A percentile compares a stretch with the other conserved stretches of the same genome.
phyloP scores from a whole-genome alignment of 2,888 invertebrate species.

The Caenorhabditis virilis region DNA sequence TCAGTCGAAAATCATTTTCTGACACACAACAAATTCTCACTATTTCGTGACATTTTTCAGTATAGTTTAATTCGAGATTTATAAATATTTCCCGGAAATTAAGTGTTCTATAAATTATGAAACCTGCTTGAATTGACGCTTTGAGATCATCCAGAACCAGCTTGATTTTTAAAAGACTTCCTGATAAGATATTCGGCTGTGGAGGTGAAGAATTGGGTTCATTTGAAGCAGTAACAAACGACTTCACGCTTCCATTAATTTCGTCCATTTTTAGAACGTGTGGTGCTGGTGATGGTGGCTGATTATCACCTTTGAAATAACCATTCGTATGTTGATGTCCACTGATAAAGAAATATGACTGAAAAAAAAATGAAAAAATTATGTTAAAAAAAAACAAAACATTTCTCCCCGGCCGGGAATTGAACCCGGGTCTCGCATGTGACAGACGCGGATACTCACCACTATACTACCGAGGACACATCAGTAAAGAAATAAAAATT shows the following conservation, averaged over 20 bases:
- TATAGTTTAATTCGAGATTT: not conserved
- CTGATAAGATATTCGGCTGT: slow-evolving; percentile 4
- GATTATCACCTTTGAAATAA: slow-evolving; percentile 19
- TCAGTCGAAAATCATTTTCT: too few relatives aligned
- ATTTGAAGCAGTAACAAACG: slow-evolving; percentile 32
- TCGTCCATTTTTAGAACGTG: slow-evolving; percentile 61
- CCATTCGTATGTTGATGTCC: slow-evolving; percentile 26
- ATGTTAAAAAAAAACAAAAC: not conserved
- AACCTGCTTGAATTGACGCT: slow-evolving; percentile 36
- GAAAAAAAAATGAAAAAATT: slow-evolving; percentile 3
- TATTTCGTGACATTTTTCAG: too few relatives aligned
- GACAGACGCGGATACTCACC: slow-evolving; percentile 67
- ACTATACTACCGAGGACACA: slow-evolving; percentile 64
- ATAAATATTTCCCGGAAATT: slow-evolving; percentile 4
- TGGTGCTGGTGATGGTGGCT: slow-evolving; percentile 29
- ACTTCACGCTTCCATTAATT: slow-evolving; percentile 42
- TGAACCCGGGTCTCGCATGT: slow-evolving; percentile 67
- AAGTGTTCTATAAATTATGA: not conserved
- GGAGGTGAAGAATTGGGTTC: slow-evolving; percentile 1
- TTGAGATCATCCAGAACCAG: slow-evolving; percentile 34
- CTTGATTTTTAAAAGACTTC: slow-evolving; percentile 27
- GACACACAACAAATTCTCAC: too few relatives aligned
- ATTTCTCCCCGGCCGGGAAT: slow-evolving; percentile 64
- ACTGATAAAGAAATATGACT: slow-evolving; percentile 39
- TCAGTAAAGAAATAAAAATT: too few relatives aligned